phyloP scores from a whole-genome alignment of 2,888 invertebrate species.

The Drosophila villosipedis region DNA sequence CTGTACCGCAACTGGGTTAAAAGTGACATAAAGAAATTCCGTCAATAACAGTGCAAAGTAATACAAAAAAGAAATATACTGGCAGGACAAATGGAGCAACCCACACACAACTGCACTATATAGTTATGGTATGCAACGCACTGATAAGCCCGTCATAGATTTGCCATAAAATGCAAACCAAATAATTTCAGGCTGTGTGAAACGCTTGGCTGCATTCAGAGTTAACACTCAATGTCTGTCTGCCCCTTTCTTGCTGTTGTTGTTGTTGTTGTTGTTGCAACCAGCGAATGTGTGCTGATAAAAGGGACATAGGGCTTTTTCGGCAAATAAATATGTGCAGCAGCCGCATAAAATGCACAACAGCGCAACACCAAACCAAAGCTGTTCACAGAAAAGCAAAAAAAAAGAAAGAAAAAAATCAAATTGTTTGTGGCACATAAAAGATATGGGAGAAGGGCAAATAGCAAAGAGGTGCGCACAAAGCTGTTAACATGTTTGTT shows the following conservation, averaged over 20 bases:
- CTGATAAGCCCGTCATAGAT: constrained; percentile 61
- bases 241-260: constrained; percentile 2
- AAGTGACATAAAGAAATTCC: constrained; percentile 17
- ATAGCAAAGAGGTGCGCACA: constrained; percentile 51
- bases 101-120: constrained; percentile 14
- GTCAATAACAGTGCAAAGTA: constrained; percentile 18
- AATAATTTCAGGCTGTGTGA: constrained; percentile 49
- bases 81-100: constrained; percentile 11
- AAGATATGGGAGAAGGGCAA: constrained; percentile 43
- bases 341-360: constrained; percentile 58
- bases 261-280: neutral
- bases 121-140: constrained; percentile 15
- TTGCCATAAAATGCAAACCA: constrained; percentile 56
- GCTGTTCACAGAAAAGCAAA: constrained; percentile 4
- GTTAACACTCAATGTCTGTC: neutral
- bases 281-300: constrained; percentile 36
- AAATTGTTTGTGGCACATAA: constrained; percentile 21
- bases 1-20: constrained; percentile 10
- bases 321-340: constrained; percentile 74
- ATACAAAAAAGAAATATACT: neutral
- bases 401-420: constrained; percentile 13
- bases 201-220: constrained; percentile 47
- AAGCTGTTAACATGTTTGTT: constrained; percentile 73
- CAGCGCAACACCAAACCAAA: constrained; percentile 21
- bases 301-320: constrained; percentile 70